A percentile compares a stretch with the other conserved stretches of the same genome.
phyloP scores from a whole-genome alignment of 2,113 vertebrate genomes.

The Nesogale talazaci region DNA sequence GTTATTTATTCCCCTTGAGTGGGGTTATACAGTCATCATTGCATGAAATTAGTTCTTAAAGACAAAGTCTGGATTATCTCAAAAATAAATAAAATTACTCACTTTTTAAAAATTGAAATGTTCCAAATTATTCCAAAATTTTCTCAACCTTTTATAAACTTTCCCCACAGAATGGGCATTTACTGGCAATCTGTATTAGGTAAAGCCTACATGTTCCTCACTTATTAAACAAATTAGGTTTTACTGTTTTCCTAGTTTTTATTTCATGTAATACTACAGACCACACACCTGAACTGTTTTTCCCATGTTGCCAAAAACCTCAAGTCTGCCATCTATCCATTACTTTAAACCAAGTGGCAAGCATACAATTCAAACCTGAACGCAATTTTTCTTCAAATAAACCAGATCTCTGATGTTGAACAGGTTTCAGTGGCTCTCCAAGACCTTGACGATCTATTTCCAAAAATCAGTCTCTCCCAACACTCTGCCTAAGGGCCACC shows the following conservation, averaged over 20 bases:
- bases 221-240: slow-evolving; percentile 26
- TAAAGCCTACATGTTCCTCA: slow-evolving; percentile 10
- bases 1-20: no score
- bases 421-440: background rate
- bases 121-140: background rate
- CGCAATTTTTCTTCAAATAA: background rate
- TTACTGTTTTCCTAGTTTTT: slow-evolving; percentile 24
- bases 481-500: background rate
- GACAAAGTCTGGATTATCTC: background rate
- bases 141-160: slow-evolving; percentile 23
- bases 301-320: slow-evolving; percentile 2
- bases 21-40: no score
- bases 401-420: background rate
- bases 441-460: background rate
- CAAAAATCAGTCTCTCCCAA: background rate
- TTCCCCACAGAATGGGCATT: background rate
- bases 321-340: background rate
- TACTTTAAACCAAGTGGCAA: background rate
- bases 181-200: slow-evolving; percentile 23
- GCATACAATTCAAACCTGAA: background rate
- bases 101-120: background rate
- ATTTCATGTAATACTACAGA: background rate
- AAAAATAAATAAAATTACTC: slow-evolving; percentile 40
- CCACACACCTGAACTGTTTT: background rate
- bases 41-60: no score